These are phyloP conservation scores for Fistularia commersonii DNA, from an alignment of 2,797 vertebrate genomes.

Conservation along the genomic window DNA sequence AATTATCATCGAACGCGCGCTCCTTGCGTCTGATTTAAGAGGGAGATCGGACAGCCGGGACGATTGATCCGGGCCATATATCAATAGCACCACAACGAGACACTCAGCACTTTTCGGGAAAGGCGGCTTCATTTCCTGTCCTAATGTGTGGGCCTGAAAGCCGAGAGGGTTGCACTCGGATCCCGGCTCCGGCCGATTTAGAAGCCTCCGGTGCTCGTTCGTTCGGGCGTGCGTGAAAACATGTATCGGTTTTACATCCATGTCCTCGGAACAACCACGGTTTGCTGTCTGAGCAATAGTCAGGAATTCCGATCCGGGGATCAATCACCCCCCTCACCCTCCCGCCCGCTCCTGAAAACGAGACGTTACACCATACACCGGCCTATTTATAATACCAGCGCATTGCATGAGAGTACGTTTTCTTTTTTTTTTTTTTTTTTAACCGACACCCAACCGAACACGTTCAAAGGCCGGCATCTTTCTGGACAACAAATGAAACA, in stretches of 20 bases:
- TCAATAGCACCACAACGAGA: slow-evolving; percentile 51
- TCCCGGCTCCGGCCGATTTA: too few relatives aligned
- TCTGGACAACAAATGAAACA: too few relatives aligned
- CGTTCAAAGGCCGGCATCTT: too few relatives aligned
- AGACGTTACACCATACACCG: too few relatives aligned
- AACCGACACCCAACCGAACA: too few relatives aligned
- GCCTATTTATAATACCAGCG: too few relatives aligned
- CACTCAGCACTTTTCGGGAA: slow-evolving; percentile 55
- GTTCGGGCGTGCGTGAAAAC: slow-evolving; percentile 19
- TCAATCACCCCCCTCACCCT: slow-evolving; percentile 20
- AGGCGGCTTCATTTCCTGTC: slow-evolving; percentile 28
- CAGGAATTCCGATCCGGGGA: slow-evolving; percentile 31
- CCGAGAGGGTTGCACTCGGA: slow-evolving; percentile 33
- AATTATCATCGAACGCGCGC: slow-evolving; percentile 47
- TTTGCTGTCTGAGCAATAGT: slow-evolving; percentile 40
- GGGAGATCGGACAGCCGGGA: slow-evolving; percentile 42
- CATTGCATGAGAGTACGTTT: too few relatives aligned
- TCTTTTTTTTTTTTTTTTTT: too few relatives aligned
- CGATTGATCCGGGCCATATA: slow-evolving; percentile 45
- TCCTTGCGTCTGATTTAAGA: slow-evolving; percentile 52
- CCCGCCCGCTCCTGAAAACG: slow-evolving; percentile 1
- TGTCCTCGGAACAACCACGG: slow-evolving; percentile 9
- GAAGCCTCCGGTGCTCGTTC: too few relatives aligned
- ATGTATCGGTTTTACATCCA: slow-evolving; percentile 39
- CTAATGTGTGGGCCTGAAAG: slow-evolving; percentile 38